Evolutionary conservation across 1,140 invertebrate genomes (phyloP), one percentile per base, ranked within the genome.

Genomic region (Heliconius melpomene): DNA sequence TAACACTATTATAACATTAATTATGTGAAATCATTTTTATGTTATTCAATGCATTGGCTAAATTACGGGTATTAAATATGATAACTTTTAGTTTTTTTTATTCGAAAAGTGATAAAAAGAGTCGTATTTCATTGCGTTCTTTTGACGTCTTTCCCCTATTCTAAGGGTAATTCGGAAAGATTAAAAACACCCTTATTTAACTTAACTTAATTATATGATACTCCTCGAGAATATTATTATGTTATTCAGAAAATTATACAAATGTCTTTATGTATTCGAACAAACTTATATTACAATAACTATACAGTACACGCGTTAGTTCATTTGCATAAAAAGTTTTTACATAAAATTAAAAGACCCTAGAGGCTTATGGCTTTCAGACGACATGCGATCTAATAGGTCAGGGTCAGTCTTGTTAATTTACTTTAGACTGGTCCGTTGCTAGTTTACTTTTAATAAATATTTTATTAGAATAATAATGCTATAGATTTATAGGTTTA

Each of bases 381-480:
- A 40, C 66, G 78, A 79, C 78, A 79, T 54, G 74, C 78, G 50
- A 79, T 72, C 71, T 72, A 72, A 72, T 52, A 74, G 74, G 54
- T 79, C 74, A 79, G 20, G 78, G 78, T 75, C 73, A 72, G 57
- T 18, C 57, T 23, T 75, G 66, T 79, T 70, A 74, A 71, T 38
- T 20, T 72, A 72, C 36, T 20, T 20, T 23, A 38, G 32, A 72
- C 71, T 54, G 38, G 60, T 16, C 46, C 5, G 29, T 16, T 3
- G 60, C 26, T 66, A 29, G n/a, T 66, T 66, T 66, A 66, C 3
- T 66, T 66, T 9, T 36, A 72, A 72, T 20, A 66, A 72, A 20
- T 38, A 71, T 72, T 72, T 72, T 38, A 18, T 38, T 72, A 40
- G 1, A 72, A 32, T 16, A 26, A 36, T 36, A 1, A 36, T 36